Evolutionary conservation across 2,797 vertebrate genomes (phyloP).

Genomic region (Gymnodraco acuticeps): DNA sequence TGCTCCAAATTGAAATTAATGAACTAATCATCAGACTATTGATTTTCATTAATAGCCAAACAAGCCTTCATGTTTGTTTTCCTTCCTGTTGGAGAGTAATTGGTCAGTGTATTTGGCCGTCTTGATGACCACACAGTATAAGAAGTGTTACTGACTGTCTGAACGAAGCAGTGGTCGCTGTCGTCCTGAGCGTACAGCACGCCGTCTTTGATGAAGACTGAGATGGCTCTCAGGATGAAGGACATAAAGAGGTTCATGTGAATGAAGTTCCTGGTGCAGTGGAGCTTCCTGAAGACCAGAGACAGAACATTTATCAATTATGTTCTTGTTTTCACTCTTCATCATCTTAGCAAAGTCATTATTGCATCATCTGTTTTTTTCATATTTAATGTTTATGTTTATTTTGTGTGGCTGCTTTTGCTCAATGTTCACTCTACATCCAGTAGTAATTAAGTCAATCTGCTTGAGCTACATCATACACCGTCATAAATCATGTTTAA

Average conservation of each 20-base stretch:
- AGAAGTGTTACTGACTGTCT: constrained; percentile 71
- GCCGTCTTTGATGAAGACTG: constrained; percentile 97
- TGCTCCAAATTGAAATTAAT: constrained; percentile 29
- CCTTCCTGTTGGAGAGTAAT: background rate
- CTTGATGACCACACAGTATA: background rate
- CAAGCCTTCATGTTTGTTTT: background rate
- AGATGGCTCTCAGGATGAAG: constrained; percentile 96
- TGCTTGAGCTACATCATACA: background rate
- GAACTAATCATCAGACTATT: constrained; percentile 23
- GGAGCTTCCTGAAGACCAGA: constrained; percentile 90
- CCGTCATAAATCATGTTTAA: background rate
- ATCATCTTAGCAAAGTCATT: background rate
- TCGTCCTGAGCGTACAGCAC: constrained; percentile 94
- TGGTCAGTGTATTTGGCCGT: background rate
- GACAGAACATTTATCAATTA: background rate
- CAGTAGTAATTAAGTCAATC: background rate
- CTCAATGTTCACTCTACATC: background rate
- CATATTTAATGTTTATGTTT: background rate
- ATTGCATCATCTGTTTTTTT: background rate
- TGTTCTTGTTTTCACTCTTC: background rate
- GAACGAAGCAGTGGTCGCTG: constrained; percentile 90
- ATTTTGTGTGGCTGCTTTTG: background rate
- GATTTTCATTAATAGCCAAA: constrained; percentile 10
- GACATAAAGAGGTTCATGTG: constrained; percentile 99
- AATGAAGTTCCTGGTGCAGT: constrained; percentile 98